Base-by-base conservation (phyloP, 2,888 invertebrate species). In the Platynereis dumerilii region DNA sequence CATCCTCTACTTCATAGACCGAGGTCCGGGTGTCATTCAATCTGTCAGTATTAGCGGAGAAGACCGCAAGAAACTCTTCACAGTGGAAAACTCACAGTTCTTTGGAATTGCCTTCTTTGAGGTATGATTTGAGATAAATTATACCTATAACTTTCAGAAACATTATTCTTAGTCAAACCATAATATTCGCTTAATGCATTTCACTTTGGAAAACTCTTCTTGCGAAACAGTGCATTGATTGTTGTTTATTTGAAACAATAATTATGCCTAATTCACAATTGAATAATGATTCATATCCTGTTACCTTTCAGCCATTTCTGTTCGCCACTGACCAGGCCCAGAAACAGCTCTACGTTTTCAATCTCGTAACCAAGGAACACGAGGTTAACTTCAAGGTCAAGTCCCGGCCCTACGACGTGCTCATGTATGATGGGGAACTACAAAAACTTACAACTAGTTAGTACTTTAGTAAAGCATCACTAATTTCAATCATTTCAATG, bases 1-100 rank as follows among this genome's bases (percentile, higher is more conserved):
- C 60, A 89, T 90, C 59, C 86, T 95, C 2, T 95, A 93, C 80
- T 95, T 94, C 92, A 90, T 92, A 0, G 94, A 95, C 80, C 91
- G 91, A 17, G 91, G 90, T 1, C 90, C 90, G 15, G 90, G 90
- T 77, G 90, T 90, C 0, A 90, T 95, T 66, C 93, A 94, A 80
- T 91, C 88, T 76, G 89, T 91, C 15, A 90, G 90, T 77, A 87
- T 93, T 27, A 90, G 93, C 84, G 93, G 94, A 45, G 87, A 88
- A 20, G 88, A 88, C 20, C 86, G 93, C 69, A 69, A 77, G 63
- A 75, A 79, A 17, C 63, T 78, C 22, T 71, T 74, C 2, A 63
- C 67, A 17, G 75, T 75, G n/a, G 63, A 72, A 5, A 76, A 73
- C 2, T 69, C 77, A 0, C 72, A 70, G 20, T 77, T 80, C 64